Evolutionary conservation across 35 echinoderm and acorn worm genomes (phyloP), one percentile per base, ranked within the genome.

Genomic region (Amphiura filiformis): DNA sequence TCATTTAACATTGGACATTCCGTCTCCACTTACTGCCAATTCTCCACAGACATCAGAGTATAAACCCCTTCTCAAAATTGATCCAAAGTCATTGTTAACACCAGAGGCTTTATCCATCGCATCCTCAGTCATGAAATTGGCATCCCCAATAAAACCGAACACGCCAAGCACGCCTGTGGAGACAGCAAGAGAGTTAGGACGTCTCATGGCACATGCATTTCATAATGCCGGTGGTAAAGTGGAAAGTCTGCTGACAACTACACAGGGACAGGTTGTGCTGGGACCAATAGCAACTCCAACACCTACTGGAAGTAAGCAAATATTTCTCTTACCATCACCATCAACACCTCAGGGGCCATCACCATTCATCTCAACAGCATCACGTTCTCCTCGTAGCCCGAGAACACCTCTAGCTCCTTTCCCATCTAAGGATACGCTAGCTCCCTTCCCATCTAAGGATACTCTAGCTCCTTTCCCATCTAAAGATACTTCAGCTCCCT

Each of bases 231-330:
- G 95, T 84, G 95, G 95, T 20, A 97, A 90, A 41, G 88, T 97
- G 30, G 86, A 97, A 49, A 97, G 92, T 56, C 65, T 97, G 41
- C 77, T 97, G 34, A 91, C 88, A n/a, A 88, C 95, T 18, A 93
- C 95, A 33, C 81, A 91, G 81, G 95, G 92, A 3, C 86, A 86
- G 64, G 81, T 97, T 37, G 90, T 97, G 75, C 88, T 97, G 23
- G 95, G 95, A 91, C 95, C 95, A 37, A 97, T 97, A 81, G 92
- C 95, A 78, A 97, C 95, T 32, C 95, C 95, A 80, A 97, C 95
- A 39, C 64, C 95, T 56, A 91, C 75, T 52, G 88, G 90, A 64
- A 82, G 90, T 77, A 91, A 88, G 38, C 91, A 97, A 75, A 87
- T 88, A 75, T 97, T 97, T 76, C 85, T 97, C 78, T 44, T 97